Evolutionary conservation across 2,888 invertebrate species (phyloP).

Genomic region (Drosophila lutescens): DNA sequence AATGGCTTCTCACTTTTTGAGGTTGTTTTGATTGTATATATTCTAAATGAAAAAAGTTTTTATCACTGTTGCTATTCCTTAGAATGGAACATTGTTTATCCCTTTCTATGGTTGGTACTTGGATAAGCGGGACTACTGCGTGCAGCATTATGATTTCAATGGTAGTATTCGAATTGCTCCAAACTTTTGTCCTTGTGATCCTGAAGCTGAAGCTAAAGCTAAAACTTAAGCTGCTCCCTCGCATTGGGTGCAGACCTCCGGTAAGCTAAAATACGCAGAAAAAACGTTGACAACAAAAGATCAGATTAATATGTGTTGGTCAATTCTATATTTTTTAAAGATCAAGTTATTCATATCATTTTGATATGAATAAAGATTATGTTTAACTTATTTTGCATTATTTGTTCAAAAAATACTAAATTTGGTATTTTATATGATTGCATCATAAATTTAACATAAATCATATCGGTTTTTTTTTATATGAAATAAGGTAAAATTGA

Average conservation of each 20-base stretch:
- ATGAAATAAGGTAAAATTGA: no score
- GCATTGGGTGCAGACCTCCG: not conserved
- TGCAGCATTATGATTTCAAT: slow-evolving; percentile 13
- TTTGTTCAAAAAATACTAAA: no score
- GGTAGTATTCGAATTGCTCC: slow-evolving; percentile 13
- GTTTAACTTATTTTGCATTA: no score
- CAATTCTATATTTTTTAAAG: no score
- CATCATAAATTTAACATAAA: no score
- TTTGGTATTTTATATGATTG: no score
- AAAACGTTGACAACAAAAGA: no score
- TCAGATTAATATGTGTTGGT: no score
- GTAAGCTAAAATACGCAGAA: slow-evolving; percentile 10
- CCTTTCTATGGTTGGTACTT: not conserved
- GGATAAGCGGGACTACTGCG: slow-evolving; percentile 37
- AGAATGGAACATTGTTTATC: slow-evolving; percentile 32
- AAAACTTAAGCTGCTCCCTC: no score
- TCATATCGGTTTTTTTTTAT: no score
- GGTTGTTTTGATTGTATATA: not conserved
- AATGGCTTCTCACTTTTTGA: not conserved
- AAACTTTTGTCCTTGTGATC: slow-evolving; percentile 20
- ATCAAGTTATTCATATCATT: no score
- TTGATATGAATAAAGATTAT: no score
- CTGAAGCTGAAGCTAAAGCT: not conserved
- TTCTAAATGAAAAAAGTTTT: not conserved
- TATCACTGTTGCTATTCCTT: not conserved